A percentile compares a stretch with the other conserved stretches of the same genome.
Conservation (phyloP, 2,888 invertebrate genomes). For the Drosophila putrida region DNA sequence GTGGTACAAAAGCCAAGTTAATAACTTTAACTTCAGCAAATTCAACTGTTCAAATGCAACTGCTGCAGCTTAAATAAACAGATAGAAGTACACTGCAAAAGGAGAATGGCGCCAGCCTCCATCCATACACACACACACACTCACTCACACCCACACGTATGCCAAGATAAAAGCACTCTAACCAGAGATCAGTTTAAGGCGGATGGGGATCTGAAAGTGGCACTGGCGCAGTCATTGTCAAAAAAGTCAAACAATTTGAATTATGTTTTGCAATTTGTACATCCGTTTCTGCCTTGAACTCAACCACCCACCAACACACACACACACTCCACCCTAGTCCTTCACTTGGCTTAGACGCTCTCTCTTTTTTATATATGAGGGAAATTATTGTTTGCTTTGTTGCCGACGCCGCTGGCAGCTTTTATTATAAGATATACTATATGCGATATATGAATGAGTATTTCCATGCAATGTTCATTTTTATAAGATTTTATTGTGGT, state of each 20-base stretch:
- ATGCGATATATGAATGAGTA: constrained; percentile 20
- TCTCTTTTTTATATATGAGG: constrained; percentile 60
- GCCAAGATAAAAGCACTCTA: constrained; percentile 61
- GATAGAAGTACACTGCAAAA: constrained; percentile 19
- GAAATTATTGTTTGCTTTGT: constrained; percentile 76
- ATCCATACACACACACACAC: constrained; percentile 11
- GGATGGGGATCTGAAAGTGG: constrained; percentile 18
- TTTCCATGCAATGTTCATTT: constrained; percentile 52
- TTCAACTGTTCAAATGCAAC: constrained; percentile 23
- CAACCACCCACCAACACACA: constrained; percentile 44
- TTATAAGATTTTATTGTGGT: constrained; percentile 69
- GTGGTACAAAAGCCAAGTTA: constrained; percentile 39
- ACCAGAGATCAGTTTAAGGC: constrained; percentile 23
- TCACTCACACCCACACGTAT: constrained; percentile 31
- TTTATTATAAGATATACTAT: constrained; percentile 47
- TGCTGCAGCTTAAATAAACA: constrained; percentile 27
- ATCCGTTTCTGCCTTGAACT: constrained; percentile 70
- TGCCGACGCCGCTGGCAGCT: constrained; percentile 63
- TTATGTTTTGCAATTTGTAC: constrained; percentile 82
- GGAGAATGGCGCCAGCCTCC: constrained; percentile 25
- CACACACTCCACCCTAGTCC: constrained; percentile 9
- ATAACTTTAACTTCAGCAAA: constrained; percentile 35
- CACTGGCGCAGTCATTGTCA: constrained; percentile 77
- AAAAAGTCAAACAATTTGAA: constrained; percentile 82
- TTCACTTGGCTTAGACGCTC: constrained; percentile 21